A percentile compares a stretch with the other conserved stretches of the same genome.
phyloP scores from a whole-genome alignment of 2,113 vertebrate genomes.

The Acrocephalus arundinaceus region DNA sequence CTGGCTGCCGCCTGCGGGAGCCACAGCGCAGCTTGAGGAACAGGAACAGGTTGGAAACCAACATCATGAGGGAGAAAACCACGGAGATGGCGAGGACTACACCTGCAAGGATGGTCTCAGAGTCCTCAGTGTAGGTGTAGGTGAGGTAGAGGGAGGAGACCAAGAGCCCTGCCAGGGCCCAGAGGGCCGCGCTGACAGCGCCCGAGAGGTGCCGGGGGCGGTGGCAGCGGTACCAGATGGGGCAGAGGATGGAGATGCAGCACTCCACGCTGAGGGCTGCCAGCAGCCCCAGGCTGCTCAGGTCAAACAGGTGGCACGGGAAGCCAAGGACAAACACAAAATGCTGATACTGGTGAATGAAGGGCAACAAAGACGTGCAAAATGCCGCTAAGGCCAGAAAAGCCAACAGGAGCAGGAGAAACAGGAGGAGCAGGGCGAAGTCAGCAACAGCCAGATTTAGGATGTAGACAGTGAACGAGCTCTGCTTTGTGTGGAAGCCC shows the following conservation, averaged over 20 bases:
- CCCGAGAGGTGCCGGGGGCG: background rate
- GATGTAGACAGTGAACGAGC: conserved; percentile 1
- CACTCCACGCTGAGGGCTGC: background rate
- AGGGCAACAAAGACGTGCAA: background rate
- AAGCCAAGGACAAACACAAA: background rate
- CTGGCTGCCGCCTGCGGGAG: too few relatives aligned
- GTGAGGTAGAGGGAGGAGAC: too few relatives aligned
- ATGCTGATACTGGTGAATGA: rapidly evolving
- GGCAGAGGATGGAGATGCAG: background rate
- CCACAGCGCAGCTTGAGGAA: too few relatives aligned
- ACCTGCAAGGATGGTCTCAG: too few relatives aligned
- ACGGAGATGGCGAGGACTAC: too few relatives aligned
- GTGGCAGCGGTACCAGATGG: background rate
- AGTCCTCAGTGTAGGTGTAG: too few relatives aligned
- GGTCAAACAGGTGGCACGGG: background rate
- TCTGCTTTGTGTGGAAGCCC: conserved; percentile 59
- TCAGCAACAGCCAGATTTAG: conserved; percentile 62
- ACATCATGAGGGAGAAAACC: too few relatives aligned
- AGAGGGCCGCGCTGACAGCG: too few relatives aligned
- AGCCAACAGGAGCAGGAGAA: background rate
- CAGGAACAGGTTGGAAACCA: too few relatives aligned
- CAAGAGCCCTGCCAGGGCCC: too few relatives aligned
- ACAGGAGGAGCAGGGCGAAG: background rate
- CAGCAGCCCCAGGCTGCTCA: background rate
- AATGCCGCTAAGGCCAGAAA: background rate